phyloP scores from a whole-genome alignment of 1,140 invertebrate genomes.

The Aricia agestis region DNA sequence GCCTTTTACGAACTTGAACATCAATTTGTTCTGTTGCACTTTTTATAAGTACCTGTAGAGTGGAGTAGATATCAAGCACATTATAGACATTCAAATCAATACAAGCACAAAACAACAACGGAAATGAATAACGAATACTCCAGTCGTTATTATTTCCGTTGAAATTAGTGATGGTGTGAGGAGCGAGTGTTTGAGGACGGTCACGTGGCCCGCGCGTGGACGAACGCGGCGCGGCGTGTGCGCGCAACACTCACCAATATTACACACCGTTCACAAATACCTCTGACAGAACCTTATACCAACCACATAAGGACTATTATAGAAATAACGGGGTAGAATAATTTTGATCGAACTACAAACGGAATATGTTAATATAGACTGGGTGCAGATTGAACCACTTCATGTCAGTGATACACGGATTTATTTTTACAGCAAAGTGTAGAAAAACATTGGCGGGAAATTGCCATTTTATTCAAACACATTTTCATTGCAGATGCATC shows the following conservation, averaged over 20 bases:
- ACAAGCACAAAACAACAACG: neutral
- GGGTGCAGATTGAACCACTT: slow-evolving; percentile 52
- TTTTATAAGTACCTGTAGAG: too few species aligned
- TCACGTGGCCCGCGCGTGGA: slow-evolving; percentile 47
- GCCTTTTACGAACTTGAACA: too few species aligned
- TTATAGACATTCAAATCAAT: slow-evolving; percentile 28
- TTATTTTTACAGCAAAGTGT: slow-evolving; percentile 11
- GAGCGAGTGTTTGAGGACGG: slow-evolving; percentile 25
- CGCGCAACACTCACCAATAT: slow-evolving; percentile 47
- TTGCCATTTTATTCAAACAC: neutral
- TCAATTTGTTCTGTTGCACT: too few species aligned
- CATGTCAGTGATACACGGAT: slow-evolving; percentile 44
- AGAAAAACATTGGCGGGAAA: slow-evolving; percentile 3
- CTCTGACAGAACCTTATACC: too few species aligned
- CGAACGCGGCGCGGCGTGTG: slow-evolving; percentile 54
- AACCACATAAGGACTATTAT: too few species aligned
- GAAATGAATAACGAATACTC: slow-evolving; percentile 28
- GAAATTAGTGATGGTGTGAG: slow-evolving; percentile 51
- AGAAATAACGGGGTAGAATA: too few species aligned
- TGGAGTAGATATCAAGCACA: neutral
- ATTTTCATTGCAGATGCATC: neutral
- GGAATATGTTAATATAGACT: slow-evolving; percentile 53
- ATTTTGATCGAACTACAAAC: slow-evolving; percentile 24
- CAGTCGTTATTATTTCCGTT: slow-evolving; percentile 37
- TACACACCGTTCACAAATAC: slow-evolving; percentile 23